phyloP scores from a whole-genome alignment of 2,888 invertebrate species.

The Nemapogon koenigi region DNA sequence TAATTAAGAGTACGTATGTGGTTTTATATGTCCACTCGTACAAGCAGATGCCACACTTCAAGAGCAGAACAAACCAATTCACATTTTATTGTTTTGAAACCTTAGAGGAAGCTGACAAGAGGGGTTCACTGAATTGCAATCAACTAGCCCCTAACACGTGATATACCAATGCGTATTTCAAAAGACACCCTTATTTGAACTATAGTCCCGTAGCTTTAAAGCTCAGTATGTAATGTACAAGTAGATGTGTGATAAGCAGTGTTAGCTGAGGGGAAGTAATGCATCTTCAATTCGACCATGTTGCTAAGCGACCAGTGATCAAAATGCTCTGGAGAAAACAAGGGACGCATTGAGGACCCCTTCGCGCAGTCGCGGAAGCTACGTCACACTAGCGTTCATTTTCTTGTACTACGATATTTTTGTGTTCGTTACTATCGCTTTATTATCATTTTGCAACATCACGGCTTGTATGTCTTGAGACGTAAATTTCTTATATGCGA shows the following conservation, averaged over 20 bases:
- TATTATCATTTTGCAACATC: too few species aligned
- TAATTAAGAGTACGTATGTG: too few species aligned
- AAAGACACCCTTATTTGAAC: background rate
- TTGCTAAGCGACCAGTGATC: constrained; percentile 8
- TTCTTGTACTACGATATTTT: constrained; percentile 16
- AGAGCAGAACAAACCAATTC: constrained; percentile 6
- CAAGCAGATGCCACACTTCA: background rate
- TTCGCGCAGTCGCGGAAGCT: constrained; percentile 41
- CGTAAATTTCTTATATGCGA: too few species aligned
- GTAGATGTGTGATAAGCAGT: constrained; percentile 3
- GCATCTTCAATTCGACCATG: background rate
- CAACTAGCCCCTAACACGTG: constrained; percentile 49
- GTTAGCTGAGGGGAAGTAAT: constrained; percentile 1
- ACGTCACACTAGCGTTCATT: constrained; percentile 56
- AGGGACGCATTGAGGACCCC: constrained; percentile 29
- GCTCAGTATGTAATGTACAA: background rate
- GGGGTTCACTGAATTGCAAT: constrained; percentile 51
- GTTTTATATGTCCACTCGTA: background rate
- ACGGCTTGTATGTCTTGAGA: too few species aligned
- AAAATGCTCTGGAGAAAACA: constrained; percentile 9
- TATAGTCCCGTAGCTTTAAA: background rate
- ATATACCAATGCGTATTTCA: constrained; percentile 17
- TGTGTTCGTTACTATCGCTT: too few species aligned
- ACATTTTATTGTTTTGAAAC: constrained; percentile 21
- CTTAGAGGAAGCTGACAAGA: constrained; percentile 23